Base-by-base conservation (phyloP, 2,797 vertebrate genomes). In the Neosilurus hyrtlii region DNA sequence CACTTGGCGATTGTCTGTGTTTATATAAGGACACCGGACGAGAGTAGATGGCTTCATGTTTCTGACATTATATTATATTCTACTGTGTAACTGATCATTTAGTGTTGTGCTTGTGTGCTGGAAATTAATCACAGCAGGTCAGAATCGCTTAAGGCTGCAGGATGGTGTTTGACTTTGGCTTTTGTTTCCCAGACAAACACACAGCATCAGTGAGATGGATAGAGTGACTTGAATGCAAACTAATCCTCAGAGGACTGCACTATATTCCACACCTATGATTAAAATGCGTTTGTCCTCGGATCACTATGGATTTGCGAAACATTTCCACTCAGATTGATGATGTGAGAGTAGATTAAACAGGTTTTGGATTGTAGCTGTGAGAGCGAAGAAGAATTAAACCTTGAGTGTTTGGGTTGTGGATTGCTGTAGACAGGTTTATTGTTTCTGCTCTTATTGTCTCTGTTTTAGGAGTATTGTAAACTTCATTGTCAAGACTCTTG, bases 361-460 rank as follows among this genome's bases (percentile, higher is more conserved):
- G 62, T 86, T 88, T 82, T 51, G 37, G 70, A 82, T 81, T 72
- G 73, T 73, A 74, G 35, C 63, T 73, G 57, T 81, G 76, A 83
- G 76, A 26, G 77, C 54, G 57, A 22, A 54, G 43, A 72, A 75
- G 56, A 83, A 72, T 73, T n/a, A 57, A 14, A n/a, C 49, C 76
- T 20, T 22, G 49, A 1, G n/a, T 84, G 73, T 67, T 62, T 56
- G 8, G 35, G 20, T 85, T 73, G 68, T 18, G 51, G 24, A 75
- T 79, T 88, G 83, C 82, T 81, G 83, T 56, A 75, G 73, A 57
- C 83, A 73, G 72, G 61, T 84, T 86, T 84, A 67, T 83, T 86
- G 20, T 65, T 52, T 78, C 63, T 26, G 35, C 11, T 70, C 8
- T 43, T 43, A 43, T 43, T 43, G 43, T 43, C 67, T 89, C 87